phyloP scores from a whole-genome alignment of 2,888 invertebrate species.

The Alloplasta piceator region DNA sequence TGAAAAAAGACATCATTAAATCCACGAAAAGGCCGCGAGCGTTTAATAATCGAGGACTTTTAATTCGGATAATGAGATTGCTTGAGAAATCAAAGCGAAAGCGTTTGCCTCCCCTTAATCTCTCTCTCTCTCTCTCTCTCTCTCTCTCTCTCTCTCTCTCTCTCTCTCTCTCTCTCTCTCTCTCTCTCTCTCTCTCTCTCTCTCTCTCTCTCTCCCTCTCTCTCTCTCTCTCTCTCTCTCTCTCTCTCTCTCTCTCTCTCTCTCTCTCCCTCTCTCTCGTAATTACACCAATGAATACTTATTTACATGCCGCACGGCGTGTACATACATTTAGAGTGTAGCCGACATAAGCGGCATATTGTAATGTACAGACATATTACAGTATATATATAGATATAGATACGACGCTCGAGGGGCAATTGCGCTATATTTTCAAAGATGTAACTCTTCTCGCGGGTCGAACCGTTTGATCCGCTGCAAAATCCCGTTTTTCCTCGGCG shows the following conservation, averaged over 20 bases:
- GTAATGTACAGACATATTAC: too few species aligned
- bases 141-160: too few species aligned
- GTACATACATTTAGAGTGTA: background rate
- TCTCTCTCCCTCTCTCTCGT: too few species aligned
- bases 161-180: too few species aligned
- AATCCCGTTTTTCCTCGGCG: background rate
- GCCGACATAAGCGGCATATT: background rate
- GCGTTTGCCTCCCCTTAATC: background rate
- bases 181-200: too few species aligned
- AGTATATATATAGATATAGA: constrained; percentile 21
- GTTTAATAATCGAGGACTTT: constrained; percentile 15
- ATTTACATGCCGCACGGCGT: constrained; percentile 21
- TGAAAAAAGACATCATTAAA: background rate
- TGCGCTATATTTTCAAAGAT: constrained; percentile 45
- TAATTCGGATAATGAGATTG: constrained; percentile 41
- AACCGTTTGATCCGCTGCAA: constrained; percentile 51
- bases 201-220: too few species aligned
- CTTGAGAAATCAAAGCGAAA: constrained; percentile 40
- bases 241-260: too few species aligned
- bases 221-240: too few species aligned
- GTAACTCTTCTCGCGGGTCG: constrained; percentile 44
- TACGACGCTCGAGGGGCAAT: constrained; percentile 1
- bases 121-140: too few species aligned
- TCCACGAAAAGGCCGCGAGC: background rate
- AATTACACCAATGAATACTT: constrained; percentile 29